Percentiles rank a stretch among this genome's conserved stretches.
Conservation (phyloP, 2,888 invertebrate species). For the Caenorhabditis angaria region DNA sequence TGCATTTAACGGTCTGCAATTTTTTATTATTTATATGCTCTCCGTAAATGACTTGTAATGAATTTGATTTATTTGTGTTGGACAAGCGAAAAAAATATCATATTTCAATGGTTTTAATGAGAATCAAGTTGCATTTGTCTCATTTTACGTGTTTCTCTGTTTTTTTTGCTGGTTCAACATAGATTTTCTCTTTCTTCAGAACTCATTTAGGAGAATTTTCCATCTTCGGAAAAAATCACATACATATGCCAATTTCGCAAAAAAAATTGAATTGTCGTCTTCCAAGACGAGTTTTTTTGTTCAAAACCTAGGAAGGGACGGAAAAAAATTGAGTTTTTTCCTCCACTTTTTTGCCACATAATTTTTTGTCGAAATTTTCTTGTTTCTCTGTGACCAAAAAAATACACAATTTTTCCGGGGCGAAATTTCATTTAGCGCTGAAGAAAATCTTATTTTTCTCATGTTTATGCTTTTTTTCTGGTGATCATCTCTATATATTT, state of each 20-base stretch:
- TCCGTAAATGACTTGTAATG: neutral
- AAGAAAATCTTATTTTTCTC: neutral
- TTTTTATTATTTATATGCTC: neutral
- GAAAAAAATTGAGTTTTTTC: conserved; percentile 2
- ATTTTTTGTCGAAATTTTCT: neutral
- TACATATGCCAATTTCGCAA: neutral
- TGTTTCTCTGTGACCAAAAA: neutral
- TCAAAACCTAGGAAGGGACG: neutral
- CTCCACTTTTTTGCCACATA: neutral
- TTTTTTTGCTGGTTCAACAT: too few relatives aligned
- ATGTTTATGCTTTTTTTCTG: neutral
- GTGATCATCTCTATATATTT: neutral
- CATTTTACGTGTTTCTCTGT: neutral
- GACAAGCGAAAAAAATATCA: neutral
- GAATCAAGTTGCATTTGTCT: conserved; percentile 2
- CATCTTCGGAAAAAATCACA: neutral
- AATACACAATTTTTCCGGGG: neutral
- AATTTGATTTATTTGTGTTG: neutral
- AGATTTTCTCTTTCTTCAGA: neutral
- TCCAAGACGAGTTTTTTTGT: neutral
- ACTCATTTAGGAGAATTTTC: neutral
- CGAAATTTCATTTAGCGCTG: neutral
- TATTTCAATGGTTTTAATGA: neutral
- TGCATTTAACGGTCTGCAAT: too few relatives aligned
- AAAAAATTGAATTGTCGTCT: conserved; percentile 1